These are phyloP conservation scores for Antechinus stuartii DNA, from an alignment of 2,113 vertebrate species.

Conservation along the genomic window DNA sequence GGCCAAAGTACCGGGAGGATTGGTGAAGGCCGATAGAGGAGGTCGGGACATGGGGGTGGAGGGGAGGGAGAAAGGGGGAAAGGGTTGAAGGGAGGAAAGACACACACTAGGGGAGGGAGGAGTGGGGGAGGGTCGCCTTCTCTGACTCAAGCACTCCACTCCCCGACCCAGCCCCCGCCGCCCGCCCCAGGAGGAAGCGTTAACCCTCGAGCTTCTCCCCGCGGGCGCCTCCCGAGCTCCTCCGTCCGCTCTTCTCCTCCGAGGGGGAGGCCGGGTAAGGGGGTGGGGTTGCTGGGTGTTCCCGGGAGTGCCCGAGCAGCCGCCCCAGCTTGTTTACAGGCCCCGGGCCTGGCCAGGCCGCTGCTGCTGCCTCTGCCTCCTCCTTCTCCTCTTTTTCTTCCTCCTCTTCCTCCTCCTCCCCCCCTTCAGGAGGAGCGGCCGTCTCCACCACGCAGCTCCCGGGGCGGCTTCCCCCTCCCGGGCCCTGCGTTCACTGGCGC, in stretches of 20 bases:
- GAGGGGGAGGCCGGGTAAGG: conserved; percentile 74
- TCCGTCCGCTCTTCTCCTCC: conserved; percentile 55
- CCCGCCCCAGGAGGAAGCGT: background rate
- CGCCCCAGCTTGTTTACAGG: conserved; percentile 82
- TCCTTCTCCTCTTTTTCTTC: conserved; percentile 1
- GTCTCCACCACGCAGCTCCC: conserved; percentile 67
- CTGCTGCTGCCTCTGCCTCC: conserved; percentile 26
- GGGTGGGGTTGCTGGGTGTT: conserved; percentile 78
- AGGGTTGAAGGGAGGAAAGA: no score
- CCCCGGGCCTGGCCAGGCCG: conserved; percentile 62
- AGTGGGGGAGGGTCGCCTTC: conserved; percentile 45
- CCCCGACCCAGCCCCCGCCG: no score
- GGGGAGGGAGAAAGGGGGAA: no score
- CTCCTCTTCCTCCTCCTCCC: background rate
- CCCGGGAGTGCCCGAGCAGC: conserved; percentile 75
- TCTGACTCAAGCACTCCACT: background rate
- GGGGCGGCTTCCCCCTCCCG: conserved; percentile 53
- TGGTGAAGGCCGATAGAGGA: background rate
- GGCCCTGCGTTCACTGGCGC: conserved; percentile 57
- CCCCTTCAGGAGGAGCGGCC: background rate
- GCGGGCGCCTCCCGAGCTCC: conserved; percentile 49
- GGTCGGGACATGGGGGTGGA: no score
- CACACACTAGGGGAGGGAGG: conserved; percentile 44
- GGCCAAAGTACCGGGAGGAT: background rate
- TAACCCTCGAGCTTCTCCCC: conserved; percentile 11